Base-by-base conservation (phyloP, 2,888 invertebrate genomes). In the Cyaniris semiargus region DNA sequence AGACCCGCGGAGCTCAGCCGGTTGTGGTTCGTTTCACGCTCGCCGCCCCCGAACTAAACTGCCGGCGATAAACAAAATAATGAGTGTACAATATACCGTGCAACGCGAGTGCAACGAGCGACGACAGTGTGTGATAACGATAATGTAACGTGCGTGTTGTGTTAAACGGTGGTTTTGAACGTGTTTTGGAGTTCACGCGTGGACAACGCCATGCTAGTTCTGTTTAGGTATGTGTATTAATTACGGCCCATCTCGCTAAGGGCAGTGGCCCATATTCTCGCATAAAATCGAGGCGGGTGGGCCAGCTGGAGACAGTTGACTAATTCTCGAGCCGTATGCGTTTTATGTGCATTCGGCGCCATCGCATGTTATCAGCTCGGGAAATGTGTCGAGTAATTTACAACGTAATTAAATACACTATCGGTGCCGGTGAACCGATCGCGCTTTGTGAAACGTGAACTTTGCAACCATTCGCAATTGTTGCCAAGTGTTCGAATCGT, bases 141-240 rank as follows among this genome's bases (percentile, higher is more conserved):
- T 88, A 88, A 90, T 90, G 89, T 91, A 91, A 88, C 88, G 90
- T 91, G 90, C 87, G 92, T 93, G 92, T 90, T 90, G 92, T 92
- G 92, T 88, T 88, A 86, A 88, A 87, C 87, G 83, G 86, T 88
- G 91, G 85, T 87, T 89, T 85, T 87, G 85, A 86, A 88, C 90
- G 89, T 90, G 90, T 90, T 90, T 90, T 88, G 91, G 89, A 89
- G 88, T 89, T 88, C 83, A 58, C 66, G 88, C 88, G 89, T 89
- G 89, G 88, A 88, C 85, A 87, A 86, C 90, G 90, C 92, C 89
- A 92, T 93, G 92, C 89, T 86, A 87, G 87, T 86, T 86, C 87
- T 89, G 89, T 92, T 93, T 93, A 94, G 94, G 94, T 94, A 94
- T 91, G 93, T 92, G 86, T 85, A 91, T 92, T 92, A 92, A 93